A percentile compares a stretch with the other conserved stretches of the same genome.
Conservation (phyloP, 2,797 vertebrate species). For the Masticophis lateralis region DNA sequence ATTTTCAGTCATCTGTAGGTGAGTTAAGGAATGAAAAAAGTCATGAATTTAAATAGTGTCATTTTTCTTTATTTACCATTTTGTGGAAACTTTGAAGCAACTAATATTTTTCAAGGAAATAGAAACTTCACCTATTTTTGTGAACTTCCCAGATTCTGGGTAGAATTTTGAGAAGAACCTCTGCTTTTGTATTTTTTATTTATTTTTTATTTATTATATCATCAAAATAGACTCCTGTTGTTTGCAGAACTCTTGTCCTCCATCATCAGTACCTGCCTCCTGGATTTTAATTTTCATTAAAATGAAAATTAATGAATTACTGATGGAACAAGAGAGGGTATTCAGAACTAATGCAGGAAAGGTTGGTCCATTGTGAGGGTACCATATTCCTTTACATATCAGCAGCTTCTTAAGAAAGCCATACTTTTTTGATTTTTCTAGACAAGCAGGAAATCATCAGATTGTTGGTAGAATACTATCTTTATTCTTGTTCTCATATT, state of each 20-base stretch:
- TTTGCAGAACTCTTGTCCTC: neutral
- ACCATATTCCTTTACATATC: neutral
- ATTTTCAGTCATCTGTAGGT: neutral
- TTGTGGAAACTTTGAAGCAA: neutral
- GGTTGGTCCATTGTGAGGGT: neutral
- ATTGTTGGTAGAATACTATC: neutral
- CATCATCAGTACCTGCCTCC: neutral
- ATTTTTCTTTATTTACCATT: neutral
- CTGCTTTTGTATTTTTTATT: neutral
- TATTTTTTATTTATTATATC: neutral
- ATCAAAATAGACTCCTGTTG: neutral
- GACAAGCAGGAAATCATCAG: neutral
- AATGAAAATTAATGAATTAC: too few relatives aligned
- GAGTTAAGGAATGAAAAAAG: neutral
- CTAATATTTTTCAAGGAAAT: neutral
- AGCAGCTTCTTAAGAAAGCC: neutral
- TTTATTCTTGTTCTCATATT: neutral
- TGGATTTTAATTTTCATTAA: neutral
- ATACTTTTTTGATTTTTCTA: neutral
- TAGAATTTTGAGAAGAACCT: neutral
- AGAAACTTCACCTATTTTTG: neutral
- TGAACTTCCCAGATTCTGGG: neutral
- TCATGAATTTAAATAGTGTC: neutral
- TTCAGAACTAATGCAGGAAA: neutral
- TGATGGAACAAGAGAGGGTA: neutral